Base-by-base conservation (phyloP, 2,888 invertebrate species). In the Papilio protenor region DNA sequence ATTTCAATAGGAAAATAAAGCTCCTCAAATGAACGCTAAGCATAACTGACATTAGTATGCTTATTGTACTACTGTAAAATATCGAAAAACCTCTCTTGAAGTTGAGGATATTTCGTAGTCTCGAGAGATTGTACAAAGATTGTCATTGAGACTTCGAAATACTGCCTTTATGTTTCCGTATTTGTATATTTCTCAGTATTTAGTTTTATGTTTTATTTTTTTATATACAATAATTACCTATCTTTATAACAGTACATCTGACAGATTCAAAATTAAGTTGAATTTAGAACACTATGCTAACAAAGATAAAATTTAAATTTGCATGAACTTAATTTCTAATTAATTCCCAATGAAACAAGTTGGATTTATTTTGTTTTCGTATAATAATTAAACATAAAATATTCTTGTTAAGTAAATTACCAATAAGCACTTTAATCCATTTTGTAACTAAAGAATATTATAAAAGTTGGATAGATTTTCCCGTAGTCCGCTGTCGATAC, bases 1-100 rank as follows among this genome's bases (percentile, higher is more conserved):
- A 59, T 78, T 66, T 73, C 75, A 78, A 78, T 75, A 73, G 66
- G 66, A 73, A 69, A 72, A 59, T 45, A 45, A 66, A 73, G 73
- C 66, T 76, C 66, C 45, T 76, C 14, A 69, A 75, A 76, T 73
- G 69, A 66, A 72, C 23, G 21, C 64, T 71, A 45, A 66, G 64
- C 75, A 72, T 71, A 78, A 75, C 72, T 47, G n/a, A 64, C 27
- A 75, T 75, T 55, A 71, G 45, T 11, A 40, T 66, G 40, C 21
- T 45, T 64, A 33, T 16, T 64, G 33, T 45, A 10, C 11, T 12
- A 66, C 64, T 64, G 18, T 6, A 66, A 66, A 27, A n/a, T 61
- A 61, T 61, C 6, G 23, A 61, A n/a, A n/a, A n/a, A n/a, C 4
- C 21, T 8, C 40, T n/a, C 40, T 40, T 64, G 40, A 40, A 10